A percentile compares a stretch with the other conserved stretches of the same genome.
Evolutionary conservation across 1,140 invertebrate species (phyloP).

Genomic region (Bombus superbus): DNA sequence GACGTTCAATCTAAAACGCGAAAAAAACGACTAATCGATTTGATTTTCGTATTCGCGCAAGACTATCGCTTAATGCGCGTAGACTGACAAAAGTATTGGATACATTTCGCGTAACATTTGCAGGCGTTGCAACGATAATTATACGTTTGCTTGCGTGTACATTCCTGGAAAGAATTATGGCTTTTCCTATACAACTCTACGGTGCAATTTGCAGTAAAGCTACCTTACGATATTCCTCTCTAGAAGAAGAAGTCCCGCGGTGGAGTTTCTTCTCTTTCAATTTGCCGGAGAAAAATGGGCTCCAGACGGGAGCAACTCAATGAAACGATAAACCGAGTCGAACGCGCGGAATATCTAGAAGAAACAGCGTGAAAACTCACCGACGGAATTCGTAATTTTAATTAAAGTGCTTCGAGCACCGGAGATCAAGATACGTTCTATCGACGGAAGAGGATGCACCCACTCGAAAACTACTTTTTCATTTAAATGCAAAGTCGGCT

Average conservation of each 20-base stretch:
- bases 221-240: neutral
- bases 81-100: too few species aligned
- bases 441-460: neutral
- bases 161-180: too few species aligned
- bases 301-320: neutral
- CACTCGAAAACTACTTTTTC: slow-evolving; percentile 50
- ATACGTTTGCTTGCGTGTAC: neutral
- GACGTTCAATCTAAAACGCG: too few species aligned
- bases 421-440: slow-evolving; percentile 43
- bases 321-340: slow-evolving; percentile 13
- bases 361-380: neutral
- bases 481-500: slow-evolving; percentile 59
- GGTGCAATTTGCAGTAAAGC: slow-evolving; percentile 31
- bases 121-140: too few species aligned
- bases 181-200: too few species aligned
- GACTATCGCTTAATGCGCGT: too few species aligned
- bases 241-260: neutral
- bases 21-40: too few species aligned
- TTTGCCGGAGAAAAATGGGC: neutral
- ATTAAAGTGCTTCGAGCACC: slow-evolving; percentile 35
- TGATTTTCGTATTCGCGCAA: too few species aligned
- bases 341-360: too few species aligned
- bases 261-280: slow-evolving; percentile 2
- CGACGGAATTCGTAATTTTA: slow-evolving; percentile 44
- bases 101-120: too few species aligned